Evolutionary conservation across 1,140 invertebrate genomes (phyloP).

Genomic region (Heliothis subflexa): DNA sequence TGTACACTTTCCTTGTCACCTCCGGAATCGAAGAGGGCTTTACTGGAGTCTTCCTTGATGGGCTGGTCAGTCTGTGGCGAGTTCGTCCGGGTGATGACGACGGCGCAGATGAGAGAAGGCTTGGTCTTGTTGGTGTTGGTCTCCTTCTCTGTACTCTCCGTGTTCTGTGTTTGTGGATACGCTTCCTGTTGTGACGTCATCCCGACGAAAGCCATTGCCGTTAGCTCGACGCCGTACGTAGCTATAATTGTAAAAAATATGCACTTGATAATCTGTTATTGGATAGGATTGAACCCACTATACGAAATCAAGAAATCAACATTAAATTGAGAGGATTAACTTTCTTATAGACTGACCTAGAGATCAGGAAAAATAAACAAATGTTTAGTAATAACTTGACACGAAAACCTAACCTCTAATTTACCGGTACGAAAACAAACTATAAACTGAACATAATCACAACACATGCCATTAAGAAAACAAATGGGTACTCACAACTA

Average conservation of each 20-base stretch:
- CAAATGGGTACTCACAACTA: conserved; percentile 71
- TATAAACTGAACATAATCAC: background rate
- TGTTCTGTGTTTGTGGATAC: conserved; percentile 69
- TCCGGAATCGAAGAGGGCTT: conserved; percentile 77
- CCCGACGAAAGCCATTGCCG: conserved; percentile 80
- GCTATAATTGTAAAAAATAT: conserved; percentile 55
- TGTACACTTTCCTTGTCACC: conserved; percentile 77
- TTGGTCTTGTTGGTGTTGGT: conserved; percentile 68
- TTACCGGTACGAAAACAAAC: background rate
- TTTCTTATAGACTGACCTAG: no score
- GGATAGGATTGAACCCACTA: background rate
- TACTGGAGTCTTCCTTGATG: conserved; percentile 75
- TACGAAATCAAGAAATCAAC: no score
- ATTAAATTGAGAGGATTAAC: no score
- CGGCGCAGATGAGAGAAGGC: conserved; percentile 77
- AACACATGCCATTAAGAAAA: background rate
- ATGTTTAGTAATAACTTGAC: background rate
- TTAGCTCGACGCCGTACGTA: conserved; percentile 76
- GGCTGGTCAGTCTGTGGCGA: conserved; percentile 68
- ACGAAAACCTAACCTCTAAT: background rate
- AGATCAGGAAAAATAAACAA: no score
- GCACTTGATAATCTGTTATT: background rate
- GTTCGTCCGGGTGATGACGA: conserved; percentile 71
- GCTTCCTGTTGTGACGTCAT: conserved; percentile 73
- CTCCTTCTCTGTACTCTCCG: conserved; percentile 72